Conservation (phyloP, 2,888 invertebrate genomes). For the Pseudolycoriella hygida region DNA sequence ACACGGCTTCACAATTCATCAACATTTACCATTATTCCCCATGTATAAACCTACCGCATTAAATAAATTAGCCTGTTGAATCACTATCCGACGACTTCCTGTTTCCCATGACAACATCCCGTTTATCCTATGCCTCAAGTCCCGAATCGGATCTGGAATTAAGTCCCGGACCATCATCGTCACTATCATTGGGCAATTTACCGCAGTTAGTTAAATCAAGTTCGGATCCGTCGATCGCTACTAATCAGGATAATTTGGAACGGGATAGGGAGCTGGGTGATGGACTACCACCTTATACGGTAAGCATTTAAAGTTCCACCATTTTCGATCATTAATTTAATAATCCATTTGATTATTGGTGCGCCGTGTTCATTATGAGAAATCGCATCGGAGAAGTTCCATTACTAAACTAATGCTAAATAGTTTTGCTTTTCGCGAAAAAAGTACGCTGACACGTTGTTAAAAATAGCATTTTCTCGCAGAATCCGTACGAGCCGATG, state of each 20-base stretch:
- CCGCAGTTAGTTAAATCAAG: conserved; percentile 63
- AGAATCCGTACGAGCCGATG: conserved; percentile 12
- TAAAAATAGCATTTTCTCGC: no score
- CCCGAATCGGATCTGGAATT: conserved; percentile 91
- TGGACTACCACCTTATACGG: conserved; percentile 68
- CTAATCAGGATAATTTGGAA: conserved; percentile 73
- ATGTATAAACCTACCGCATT: neutral
- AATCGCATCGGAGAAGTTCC: no score
- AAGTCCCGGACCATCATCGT: conserved; percentile 50
- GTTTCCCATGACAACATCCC: conserved; percentile 92
- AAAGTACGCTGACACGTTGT: no score
- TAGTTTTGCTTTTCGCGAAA: no score
- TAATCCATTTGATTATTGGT: no score
- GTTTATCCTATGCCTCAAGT: conserved; percentile 88
- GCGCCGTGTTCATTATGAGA: no score
- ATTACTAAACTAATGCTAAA: no score
- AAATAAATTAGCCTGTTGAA: conserved; percentile 66
- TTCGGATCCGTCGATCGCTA: conserved; percentile 87
- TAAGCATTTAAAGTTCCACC: conserved; percentile 31
- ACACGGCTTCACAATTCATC: conserved; percentile 1
- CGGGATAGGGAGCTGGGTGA: conserved; percentile 40
- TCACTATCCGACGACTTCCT: conserved; percentile 96
- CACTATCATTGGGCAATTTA: conserved; percentile 35
- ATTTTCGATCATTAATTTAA: no score
- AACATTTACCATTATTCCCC: neutral